A percentile compares a stretch with the other conserved stretches of the same genome.
Evolutionary conservation across 1,140 invertebrate species (phyloP).

Genomic region (Teleopsis dalmanni): DNA sequence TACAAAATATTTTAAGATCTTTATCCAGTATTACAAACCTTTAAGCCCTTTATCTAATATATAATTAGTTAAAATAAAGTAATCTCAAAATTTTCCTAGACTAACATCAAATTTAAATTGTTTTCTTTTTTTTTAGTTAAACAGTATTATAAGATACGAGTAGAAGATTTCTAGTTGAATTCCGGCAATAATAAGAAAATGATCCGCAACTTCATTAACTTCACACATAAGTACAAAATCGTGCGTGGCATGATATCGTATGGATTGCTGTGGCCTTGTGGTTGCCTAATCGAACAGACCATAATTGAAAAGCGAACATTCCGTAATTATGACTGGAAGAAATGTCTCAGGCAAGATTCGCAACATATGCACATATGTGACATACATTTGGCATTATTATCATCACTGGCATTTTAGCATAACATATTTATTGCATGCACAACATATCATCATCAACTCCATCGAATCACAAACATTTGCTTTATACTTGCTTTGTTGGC

Average conservation of each 20-base stretch:
- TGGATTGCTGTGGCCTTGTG: constrained; percentile 54
- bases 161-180: too few species aligned
- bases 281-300: constrained; percentile 48
- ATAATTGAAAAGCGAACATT: constrained; percentile 49
- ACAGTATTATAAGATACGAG: too few species aligned
- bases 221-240: constrained; percentile 48
- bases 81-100: too few species aligned
- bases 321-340: constrained; percentile 44
- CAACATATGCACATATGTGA: not conserved
- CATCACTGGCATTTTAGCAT: too few species aligned
- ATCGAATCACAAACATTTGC: too few species aligned
- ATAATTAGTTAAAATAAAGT: too few species aligned
- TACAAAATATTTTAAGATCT: too few species aligned
- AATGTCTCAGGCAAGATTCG: constrained; percentile 38
- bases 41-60: too few species aligned
- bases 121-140: too few species aligned
- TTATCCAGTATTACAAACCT: too few species aligned
- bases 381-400: not conserved
- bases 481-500: not conserved
- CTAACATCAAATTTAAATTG: too few species aligned
- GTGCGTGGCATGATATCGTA: constrained; percentile 58
- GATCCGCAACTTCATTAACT: constrained; percentile 32
- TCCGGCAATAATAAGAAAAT: constrained; percentile 19
- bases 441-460: too few species aligned
- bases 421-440: not conserved